Evolutionary conservation across 2,113 vertebrate species (phyloP), one percentile per base, ranked within the genome.

Genomic region (Leucosticte australis): DNA sequence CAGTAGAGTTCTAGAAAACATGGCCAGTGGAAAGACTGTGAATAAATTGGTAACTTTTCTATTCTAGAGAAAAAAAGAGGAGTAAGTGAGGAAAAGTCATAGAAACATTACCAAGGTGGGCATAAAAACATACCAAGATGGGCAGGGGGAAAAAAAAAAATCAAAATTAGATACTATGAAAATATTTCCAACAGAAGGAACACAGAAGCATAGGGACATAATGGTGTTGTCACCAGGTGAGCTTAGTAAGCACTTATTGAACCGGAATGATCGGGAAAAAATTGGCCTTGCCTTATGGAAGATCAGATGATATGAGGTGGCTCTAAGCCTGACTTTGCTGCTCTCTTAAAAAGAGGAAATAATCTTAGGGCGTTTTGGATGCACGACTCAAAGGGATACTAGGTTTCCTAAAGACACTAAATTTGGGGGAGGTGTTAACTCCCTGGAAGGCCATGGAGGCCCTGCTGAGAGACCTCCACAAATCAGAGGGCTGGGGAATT

Each of bases 141-240:
- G 19, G 4, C 12, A 39, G 10, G 1, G 5, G 1, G 7, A 3
- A 7, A 15, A 46, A 15, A 46, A 39, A 24, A 16, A 1, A 33
- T 21, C 39, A 28, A 60, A 41, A 56, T 46, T 26, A 65, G 5
- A 21, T 28, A 27, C 13, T 39, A 33, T 4, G 15, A 55, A 50
- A 76, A 18, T 3, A 2, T 41, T 73, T 90, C 9, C 35, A n/a
- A 24, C 2, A 41, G 12, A 79, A 53, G 20, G 20, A 83, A 24
- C 13, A 44, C 73, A 67, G 46, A 74, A 83, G 5, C 3, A n/a
- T n/a, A 14, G 15, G 7, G 15, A 28, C 13, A 24, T 39, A 71
- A 30, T 19, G 7, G 9, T 9, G 8, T 26, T 17, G 28, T 21
- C 11, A 23, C 15, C 1, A 2, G 7, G 8, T 27, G 22, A 65